Percentiles rank a stretch among this genome's conserved stretches.
Conservation (phyloP, 2,113 vertebrate genomes). For the Nesogale talazaci region DNA sequence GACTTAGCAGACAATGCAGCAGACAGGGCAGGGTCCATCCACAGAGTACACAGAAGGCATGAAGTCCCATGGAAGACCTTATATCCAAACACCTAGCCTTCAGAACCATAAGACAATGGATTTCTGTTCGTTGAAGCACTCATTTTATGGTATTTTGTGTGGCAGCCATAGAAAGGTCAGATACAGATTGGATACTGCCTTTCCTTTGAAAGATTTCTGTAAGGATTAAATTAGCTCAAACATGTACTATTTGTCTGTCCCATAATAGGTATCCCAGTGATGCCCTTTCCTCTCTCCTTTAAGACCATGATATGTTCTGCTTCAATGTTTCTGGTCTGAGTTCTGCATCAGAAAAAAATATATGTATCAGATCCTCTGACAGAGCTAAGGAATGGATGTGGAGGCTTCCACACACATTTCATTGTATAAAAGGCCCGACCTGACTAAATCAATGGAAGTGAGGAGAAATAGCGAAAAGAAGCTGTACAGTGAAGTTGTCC, state of each 20-base stretch:
- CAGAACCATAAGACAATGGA: not conserved
- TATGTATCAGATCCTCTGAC: not conserved
- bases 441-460: not conserved
- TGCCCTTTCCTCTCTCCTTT: not conserved
- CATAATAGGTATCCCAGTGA: not conserved
- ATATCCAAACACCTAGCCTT: not conserved
- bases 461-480: not conserved
- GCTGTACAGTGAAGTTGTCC: not conserved
- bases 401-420: not conserved
- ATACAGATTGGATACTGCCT: not conserved
- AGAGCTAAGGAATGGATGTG: not conserved
- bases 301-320: not conserved
- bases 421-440: not conserved
- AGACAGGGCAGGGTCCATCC: not conserved
- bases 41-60: not conserved
- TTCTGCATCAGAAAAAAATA: not conserved
- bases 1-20: not conserved
- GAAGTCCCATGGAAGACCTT: not conserved
- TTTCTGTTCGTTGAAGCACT: not conserved
- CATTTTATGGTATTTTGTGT: not conserved
- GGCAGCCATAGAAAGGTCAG: not conserved
- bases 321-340: conserved; percentile 6
- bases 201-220: conserved; percentile 28
- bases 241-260: not conserved
- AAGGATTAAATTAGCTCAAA: conserved; percentile 12